Conservation (phyloP, 2,113 vertebrate species). For the Callorhinus ursinus region DNA sequence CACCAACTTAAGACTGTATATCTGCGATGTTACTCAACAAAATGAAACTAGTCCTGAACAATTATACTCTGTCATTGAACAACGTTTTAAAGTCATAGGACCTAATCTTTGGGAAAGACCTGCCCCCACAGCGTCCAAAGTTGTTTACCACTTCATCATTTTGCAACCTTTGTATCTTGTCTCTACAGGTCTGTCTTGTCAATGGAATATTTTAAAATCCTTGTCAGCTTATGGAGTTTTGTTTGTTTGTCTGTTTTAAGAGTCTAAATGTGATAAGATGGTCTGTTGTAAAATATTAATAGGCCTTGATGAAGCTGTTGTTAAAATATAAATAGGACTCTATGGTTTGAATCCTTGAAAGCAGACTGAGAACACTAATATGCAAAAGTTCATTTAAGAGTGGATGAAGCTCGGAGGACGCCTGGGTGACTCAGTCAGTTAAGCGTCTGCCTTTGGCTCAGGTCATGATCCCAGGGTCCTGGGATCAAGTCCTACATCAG, state of each 20-base stretch:
- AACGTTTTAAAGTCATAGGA: not conserved
- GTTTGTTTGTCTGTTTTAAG: not conserved
- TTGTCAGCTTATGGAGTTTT: not conserved
- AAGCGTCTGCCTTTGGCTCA: not conserved
- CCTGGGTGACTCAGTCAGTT: not conserved
- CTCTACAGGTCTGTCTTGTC: not conserved
- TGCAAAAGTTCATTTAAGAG: not conserved
- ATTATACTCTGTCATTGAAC: not conserved
- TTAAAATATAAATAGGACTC: not conserved
- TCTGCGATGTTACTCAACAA: not conserved
- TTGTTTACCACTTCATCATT: not conserved
- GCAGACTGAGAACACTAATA: not conserved
- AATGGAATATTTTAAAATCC: not conserved
- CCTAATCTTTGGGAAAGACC: not conserved
- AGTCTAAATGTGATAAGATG: not conserved
- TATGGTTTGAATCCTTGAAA: not conserved
- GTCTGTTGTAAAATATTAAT: not conserved
- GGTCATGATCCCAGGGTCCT: not conserved
- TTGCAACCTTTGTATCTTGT: not conserved
- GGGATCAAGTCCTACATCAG: not conserved
- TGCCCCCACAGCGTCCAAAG: rapidly evolving
- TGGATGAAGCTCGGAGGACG: not conserved
- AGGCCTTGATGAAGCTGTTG: not conserved
- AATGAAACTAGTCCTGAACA: not conserved
- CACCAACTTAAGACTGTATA: not conserved